phyloP scores from a whole-genome alignment of 1,140 invertebrate species.

The Steinernema khuongi region DNA sequence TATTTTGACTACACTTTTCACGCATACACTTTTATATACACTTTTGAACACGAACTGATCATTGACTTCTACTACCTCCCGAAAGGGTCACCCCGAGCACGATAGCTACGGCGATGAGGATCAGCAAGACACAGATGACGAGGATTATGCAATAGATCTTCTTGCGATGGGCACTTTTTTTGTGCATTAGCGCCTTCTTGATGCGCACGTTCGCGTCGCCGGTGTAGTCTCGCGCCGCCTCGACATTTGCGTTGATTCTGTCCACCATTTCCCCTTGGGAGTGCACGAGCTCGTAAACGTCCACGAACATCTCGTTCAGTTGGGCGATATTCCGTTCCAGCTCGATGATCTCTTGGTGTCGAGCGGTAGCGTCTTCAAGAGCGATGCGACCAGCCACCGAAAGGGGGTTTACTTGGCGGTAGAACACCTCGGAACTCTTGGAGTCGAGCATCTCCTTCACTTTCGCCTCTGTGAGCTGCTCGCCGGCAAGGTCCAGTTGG shows the following conservation, averaged over 20 bases:
- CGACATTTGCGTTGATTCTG: slow-evolving; percentile 35
- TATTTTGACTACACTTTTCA: too few species aligned
- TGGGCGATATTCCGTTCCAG: slow-evolving; percentile 41
- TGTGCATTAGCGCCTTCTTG: slow-evolving; percentile 24
- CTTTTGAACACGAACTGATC: too few species aligned
- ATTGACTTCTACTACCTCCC: slow-evolving; percentile 1
- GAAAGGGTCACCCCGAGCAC: slow-evolving; percentile 12
- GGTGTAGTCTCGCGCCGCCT: slow-evolving; percentile 28
- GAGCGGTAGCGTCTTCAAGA: slow-evolving; percentile 37
- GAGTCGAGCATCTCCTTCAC: slow-evolving; percentile 43
- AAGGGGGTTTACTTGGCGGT: slow-evolving; percentile 38
- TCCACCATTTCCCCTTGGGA: slow-evolving; percentile 27
- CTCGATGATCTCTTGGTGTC: slow-evolving; percentile 38
- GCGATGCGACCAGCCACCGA: slow-evolving; percentile 29
- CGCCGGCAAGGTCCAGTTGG: slow-evolving; percentile 39
- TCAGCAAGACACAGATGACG: slow-evolving; percentile 6
- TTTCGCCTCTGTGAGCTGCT: slow-evolving; percentile 25
- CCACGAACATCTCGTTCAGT: slow-evolving; percentile 39
- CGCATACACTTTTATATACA: not conserved
- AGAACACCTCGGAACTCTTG: slow-evolving; percentile 43
- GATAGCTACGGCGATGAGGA: slow-evolving; percentile 22
- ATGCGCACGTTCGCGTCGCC: slow-evolving; percentile 26
- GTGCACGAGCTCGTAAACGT: slow-evolving; percentile 33
- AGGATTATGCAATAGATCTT: slow-evolving; percentile 19
- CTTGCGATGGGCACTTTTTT: slow-evolving; percentile 31